Evolutionary conservation across 1,140 invertebrate genomes (phyloP).

Genomic region (Dendroctonus valens): DNA sequence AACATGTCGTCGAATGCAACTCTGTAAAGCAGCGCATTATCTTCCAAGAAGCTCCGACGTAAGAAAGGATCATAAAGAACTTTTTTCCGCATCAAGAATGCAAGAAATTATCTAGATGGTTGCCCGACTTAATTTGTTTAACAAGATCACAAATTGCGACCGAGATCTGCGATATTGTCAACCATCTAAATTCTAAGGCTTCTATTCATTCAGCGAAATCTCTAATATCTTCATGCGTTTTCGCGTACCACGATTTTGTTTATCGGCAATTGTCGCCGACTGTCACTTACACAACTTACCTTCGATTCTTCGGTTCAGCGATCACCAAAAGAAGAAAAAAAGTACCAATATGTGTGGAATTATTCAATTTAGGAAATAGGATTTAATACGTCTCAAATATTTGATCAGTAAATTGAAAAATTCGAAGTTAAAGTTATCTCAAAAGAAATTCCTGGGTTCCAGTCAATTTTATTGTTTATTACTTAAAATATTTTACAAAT

Average conservation of each 20-base stretch:
- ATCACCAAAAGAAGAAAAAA: not conserved
- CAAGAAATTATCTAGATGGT: constrained; percentile 38
- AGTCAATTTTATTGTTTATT: too few species aligned
- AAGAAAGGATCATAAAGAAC: constrained; percentile 28
- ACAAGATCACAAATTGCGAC: constrained; percentile 38
- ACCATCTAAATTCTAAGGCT: constrained; percentile 23
- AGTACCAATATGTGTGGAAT: not conserved
- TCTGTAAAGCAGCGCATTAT: constrained; percentile 24
- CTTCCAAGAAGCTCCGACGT: constrained; percentile 31
- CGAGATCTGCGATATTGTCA: constrained; percentile 31
- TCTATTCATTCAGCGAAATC: constrained; percentile 32
- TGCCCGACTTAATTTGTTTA: constrained; percentile 37
- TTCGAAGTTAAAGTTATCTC: too few species aligned
- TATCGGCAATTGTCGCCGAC: not conserved
- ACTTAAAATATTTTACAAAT: too few species aligned
- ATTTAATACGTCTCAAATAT: too few species aligned
- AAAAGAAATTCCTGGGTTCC: too few species aligned
- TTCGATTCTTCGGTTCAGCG: not conserved
- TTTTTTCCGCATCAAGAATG: constrained; percentile 28
- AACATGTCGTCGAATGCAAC: constrained; percentile 16
- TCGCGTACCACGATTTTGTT: constrained; percentile 3
- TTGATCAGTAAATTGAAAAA: too few species aligned
- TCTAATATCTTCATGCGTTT: constrained; percentile 24
- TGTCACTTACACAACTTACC: not conserved
- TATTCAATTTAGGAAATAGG: too few species aligned